Evolutionary conservation across 2,888 invertebrate species (phyloP).

Genomic region (Sclerodermus sp.): DNA sequence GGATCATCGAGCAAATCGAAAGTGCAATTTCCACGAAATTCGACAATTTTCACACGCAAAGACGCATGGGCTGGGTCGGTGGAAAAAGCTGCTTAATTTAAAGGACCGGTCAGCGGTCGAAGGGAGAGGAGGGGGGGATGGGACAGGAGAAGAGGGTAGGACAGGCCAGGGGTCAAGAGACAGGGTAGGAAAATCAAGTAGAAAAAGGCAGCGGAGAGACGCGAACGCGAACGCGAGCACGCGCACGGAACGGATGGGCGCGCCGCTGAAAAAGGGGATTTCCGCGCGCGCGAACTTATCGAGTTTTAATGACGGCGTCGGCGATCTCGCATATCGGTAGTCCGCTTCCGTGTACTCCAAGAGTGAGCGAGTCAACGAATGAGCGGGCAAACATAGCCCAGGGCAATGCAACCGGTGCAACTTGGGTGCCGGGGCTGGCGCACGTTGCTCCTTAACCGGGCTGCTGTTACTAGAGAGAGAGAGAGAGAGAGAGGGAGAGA

Average conservation of each 20-base stretch:
- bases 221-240: neutral
- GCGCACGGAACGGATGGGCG: too few species aligned
- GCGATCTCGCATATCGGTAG: constrained; percentile 7
- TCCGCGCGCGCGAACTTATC: neutral
- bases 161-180: too few species aligned
- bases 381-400: constrained; percentile 16
- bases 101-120: neutral
- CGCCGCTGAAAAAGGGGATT: neutral
- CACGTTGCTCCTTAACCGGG: too few species aligned
- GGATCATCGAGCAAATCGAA: too few species aligned
- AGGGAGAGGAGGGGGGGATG: neutral
- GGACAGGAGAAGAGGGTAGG: neutral
- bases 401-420: constrained; percentile 21
- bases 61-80: too few species aligned
- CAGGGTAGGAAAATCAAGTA: too few species aligned
- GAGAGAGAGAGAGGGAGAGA: constrained; percentile 13
- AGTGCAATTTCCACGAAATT: too few species aligned
- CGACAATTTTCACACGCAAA: too few species aligned
- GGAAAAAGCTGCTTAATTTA: too few species aligned
- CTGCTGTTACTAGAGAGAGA: constrained; percentile 10
- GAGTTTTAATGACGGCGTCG: constrained; percentile 18
- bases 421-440: too few species aligned
- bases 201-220: too few species aligned
- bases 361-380: neutral
- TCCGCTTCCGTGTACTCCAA: constrained; percentile 26